Evolutionary conservation across 2,113 vertebrate genomes (phyloP).

Genomic region (Pachyramphus minor): DNA sequence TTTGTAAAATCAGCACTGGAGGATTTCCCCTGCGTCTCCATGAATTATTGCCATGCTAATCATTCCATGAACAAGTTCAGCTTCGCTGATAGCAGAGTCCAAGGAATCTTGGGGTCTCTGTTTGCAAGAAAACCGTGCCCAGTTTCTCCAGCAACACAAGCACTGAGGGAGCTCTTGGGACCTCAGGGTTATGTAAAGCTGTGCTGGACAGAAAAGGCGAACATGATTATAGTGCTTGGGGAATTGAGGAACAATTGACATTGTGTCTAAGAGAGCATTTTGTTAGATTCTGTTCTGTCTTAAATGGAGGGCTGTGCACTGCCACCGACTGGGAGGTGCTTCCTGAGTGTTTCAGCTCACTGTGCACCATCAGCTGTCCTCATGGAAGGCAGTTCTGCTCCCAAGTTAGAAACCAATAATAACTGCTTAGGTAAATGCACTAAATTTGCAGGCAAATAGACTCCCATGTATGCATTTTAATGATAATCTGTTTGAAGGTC

Average conservation of each 20-base stretch:
- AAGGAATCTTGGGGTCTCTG: neutral
- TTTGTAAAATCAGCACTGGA: constrained; percentile 25
- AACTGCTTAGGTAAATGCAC: neutral
- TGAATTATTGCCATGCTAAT: constrained; percentile 15
- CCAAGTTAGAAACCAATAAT: neutral
- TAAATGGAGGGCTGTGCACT: neutral
- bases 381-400: neutral
- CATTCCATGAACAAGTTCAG: constrained; percentile 2
- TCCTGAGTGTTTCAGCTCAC: neutral
- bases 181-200: neutral
- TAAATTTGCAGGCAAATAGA: neutral
- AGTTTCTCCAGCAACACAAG: neutral
- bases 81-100: neutral
- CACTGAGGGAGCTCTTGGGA: neutral
- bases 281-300: neutral
- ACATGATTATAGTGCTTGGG: neutral
- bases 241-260: neutral
- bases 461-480: neutral
- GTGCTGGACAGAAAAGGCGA: neutral
- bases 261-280: neutral
- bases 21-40: neutral
- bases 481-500: neutral
- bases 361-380: neutral
- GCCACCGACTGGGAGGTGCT: neutral
- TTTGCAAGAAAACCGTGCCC: neutral